phyloP scores from a whole-genome alignment of 2,113 vertebrate genomes.

The Tylochromis polylepis region DNA sequence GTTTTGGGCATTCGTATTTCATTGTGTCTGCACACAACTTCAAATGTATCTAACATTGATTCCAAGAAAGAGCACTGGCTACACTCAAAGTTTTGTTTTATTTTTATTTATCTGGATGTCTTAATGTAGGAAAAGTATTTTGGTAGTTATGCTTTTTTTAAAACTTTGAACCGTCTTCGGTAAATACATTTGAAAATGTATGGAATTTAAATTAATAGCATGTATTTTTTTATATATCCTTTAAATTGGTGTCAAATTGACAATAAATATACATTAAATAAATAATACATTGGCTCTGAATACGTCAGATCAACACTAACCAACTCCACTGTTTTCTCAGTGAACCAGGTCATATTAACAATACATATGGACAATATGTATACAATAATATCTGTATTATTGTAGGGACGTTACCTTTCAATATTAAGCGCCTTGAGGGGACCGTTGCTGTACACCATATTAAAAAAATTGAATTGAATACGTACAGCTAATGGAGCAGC shows the following conservation, averaged over 20 bases:
- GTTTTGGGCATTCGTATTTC: neutral
- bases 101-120: neutral
- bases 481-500: neutral
- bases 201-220: neutral
- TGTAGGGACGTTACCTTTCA: no score
- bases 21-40: neutral
- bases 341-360: constrained; percentile 11
- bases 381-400: no score
- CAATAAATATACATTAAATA: no score
- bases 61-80: neutral
- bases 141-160: neutral
- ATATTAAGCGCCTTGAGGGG: no score
- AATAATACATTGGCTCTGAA: no score
- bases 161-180: neutral
- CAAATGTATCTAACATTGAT: neutral
- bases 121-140: neutral
- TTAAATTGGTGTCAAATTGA: neutral
- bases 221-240: neutral
- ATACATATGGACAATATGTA: no score
- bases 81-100: neutral
- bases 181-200: neutral
- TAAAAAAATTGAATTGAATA: no score
- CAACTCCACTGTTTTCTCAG: constrained; percentile 3
- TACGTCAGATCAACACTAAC: neutral
- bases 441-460: no score